Evolutionary conservation across 2,113 vertebrate genomes (phyloP), one percentile per base, ranked within the genome.

Genomic region (Vulpes vulpes): DNA sequence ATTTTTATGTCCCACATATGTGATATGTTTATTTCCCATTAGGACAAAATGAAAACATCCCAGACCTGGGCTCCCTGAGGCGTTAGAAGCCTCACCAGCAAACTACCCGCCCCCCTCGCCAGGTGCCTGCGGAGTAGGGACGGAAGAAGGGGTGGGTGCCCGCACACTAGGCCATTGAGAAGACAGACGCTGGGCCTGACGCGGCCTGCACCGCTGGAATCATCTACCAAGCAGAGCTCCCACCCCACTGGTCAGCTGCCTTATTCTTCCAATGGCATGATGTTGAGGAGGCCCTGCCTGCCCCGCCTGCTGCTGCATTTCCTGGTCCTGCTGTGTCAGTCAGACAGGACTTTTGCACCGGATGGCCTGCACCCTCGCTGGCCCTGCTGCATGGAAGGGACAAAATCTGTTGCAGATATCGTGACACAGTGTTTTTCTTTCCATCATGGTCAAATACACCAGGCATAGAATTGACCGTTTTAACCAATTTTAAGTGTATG

Each of bases 31-130:
- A 27, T 64, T 27, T 96, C 27, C 87, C 96, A 86, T 89, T 84
- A 59, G 69, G 91, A 94, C 93, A 81, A 89, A 94, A 85, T 81
- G 38, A 89, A 95, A 97, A 78, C 65, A 76, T 86, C 90, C 83
- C 83, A 88, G 95, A 73, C 55, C 78, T 60, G 79, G 78, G 71
- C n/a, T 27, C 53, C 78, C 43, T 65, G 79, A 64, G 62, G 62
- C 2, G 2, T 88, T 82, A 59, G 14, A 60, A 81, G 43, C 43
- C 43, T 43, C 43, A 43, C 16, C 59, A 51, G 62, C 89, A 57
- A 57, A 4, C 55, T 57, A 43, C 43, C 16, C 55, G 6, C 57
- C 19, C 1, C 57, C 57, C 14, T 15, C 55, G 25, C 81, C 55
- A 65, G 87, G 10, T 64, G 92, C 94, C 74, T 5, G 15, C 27